Base-by-base conservation (phyloP, 2,113 vertebrate species). In the Orthonyx spaldingii region DNA sequence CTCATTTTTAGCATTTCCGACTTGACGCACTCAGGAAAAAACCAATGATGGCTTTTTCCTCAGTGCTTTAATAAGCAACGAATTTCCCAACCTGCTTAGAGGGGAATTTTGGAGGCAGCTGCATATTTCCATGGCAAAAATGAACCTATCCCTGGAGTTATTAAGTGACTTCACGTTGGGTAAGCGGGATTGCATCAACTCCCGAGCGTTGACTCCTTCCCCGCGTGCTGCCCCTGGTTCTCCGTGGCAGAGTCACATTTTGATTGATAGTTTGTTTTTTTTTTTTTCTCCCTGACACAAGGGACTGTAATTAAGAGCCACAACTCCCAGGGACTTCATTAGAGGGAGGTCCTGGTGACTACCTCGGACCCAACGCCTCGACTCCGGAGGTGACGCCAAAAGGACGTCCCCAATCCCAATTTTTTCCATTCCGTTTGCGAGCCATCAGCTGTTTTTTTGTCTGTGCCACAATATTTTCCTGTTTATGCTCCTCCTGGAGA, bases 81-180 rank as follows among this genome's bases (percentile, higher is more conserved):
- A 27, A 47, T 97, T 96, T 95, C 95, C 70, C 90, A 97, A 96
- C 21, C 88, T 96, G 94, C 90, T 93, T 92, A 79, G 77, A 41
- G 83, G 92, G 90, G 92, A 66, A 72, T 94, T 97, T 76, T 46
- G 57, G 46, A 88, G 85, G 88, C 24, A 44, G 65, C 8, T 84
- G 41, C 69, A 6, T 26, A 71, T 82, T 81, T 78, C 22, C 32
- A 13, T 21, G 37, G 70, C 72, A 95, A 89, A 96, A 93, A 70
- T 3, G n/a, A 37, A 69, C 87, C 94, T 80, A 28, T 53, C 95
- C 92, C 90, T 21, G 46, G 46, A 70, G 86, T 90, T 94, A 92
- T 93, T 90, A 94, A 75, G 79, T 80, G 90, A 93, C 78, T 94
- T 92, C 79, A 47, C 1, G 0, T 95, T 96, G 88, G 94, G 95